A percentile compares a stretch with the other conserved stretches of the same genome.
Evolutionary conservation across 2,113 vertebrate genomes (phyloP).

Genomic region (Pholis gunnellus): DNA sequence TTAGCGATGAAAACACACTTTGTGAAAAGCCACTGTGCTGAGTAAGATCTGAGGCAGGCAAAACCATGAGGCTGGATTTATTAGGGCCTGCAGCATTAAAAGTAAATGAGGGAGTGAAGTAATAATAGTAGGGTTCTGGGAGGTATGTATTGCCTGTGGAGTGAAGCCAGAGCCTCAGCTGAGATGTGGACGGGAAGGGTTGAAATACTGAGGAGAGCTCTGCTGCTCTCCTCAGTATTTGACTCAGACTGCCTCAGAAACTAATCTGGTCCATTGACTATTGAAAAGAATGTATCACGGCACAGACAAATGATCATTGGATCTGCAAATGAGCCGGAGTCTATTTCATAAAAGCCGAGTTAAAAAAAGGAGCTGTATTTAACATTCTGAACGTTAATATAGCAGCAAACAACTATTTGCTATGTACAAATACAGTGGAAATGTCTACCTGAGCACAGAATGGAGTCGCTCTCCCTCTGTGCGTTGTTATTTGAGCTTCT

Average conservation of each 20-base stretch:
- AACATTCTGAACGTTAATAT: background rate
- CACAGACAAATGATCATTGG: background rate
- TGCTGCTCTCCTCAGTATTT: background rate
- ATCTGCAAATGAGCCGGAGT: conserved; percentile 17
- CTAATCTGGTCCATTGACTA: conserved; percentile 2
- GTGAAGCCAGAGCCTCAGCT: background rate
- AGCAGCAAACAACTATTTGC: background rate
- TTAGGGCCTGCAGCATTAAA: conserved; percentile 49
- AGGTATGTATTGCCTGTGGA: conserved; percentile 2
- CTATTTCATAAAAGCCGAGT: background rate
- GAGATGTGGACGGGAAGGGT: conserved; percentile 1
- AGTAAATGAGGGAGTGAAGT: conserved; percentile 46
- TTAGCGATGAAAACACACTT: conserved; percentile 42
- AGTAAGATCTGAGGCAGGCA: conserved; percentile 49
- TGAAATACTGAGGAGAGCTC: background rate
- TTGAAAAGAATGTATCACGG: background rate
- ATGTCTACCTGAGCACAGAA: background rate
- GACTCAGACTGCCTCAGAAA: background rate
- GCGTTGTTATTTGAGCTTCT: background rate
- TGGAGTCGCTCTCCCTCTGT: background rate
- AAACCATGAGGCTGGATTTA: conserved; percentile 48
- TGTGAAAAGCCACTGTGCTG: conserved; percentile 37
- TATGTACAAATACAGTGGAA: background rate
- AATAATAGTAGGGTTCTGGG: conserved; percentile 12
- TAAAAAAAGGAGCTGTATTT: background rate